These are phyloP conservation scores for Tridacna gigas DNA, from an alignment of 2,888 invertebrate species.

Conservation along the genomic window DNA sequence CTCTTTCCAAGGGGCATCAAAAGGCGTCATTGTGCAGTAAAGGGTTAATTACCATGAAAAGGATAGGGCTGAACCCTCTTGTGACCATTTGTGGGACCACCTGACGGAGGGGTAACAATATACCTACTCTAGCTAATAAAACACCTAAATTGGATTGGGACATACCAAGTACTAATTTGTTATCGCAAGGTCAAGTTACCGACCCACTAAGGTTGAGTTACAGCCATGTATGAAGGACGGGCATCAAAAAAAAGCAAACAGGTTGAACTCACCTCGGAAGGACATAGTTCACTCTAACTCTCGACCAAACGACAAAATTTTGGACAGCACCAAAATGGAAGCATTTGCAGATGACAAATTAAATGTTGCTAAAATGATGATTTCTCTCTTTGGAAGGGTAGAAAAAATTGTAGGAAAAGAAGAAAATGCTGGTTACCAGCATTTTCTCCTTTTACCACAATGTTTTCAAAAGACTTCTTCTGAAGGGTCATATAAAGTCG, in stretches of 20 bases:
- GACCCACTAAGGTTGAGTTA: neutral
- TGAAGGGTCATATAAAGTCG: too few species aligned
- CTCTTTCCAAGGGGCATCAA: too few species aligned
- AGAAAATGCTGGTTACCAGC: too few species aligned
- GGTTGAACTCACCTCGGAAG: conserved; percentile 4
- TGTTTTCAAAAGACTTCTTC: too few species aligned
- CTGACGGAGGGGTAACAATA: conserved; percentile 24
- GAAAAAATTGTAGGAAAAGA: too few species aligned
- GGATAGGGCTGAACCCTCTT: neutral
- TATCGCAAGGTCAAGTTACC: conserved; percentile 2
- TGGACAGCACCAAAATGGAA: too few species aligned
- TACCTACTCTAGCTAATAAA: conserved; percentile 24
- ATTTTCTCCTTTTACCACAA: too few species aligned
- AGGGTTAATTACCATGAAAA: neutral
- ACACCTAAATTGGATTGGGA: conserved; percentile 27
- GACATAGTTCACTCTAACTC: neutral
- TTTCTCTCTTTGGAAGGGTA: too few species aligned
- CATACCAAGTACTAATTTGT: conserved; percentile 27
- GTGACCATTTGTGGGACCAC: conserved; percentile 13
- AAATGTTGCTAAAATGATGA: too few species aligned
- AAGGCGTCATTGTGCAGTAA: too few species aligned
- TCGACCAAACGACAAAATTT: neutral
- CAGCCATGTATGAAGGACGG: conserved; percentile 7
- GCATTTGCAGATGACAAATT: too few species aligned
- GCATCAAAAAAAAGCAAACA: conserved; percentile 1